Base-by-base conservation (phyloP, 30 jellyfish, hydroid and myxozoan genomes). In the Aurelia coerulea region DNA sequence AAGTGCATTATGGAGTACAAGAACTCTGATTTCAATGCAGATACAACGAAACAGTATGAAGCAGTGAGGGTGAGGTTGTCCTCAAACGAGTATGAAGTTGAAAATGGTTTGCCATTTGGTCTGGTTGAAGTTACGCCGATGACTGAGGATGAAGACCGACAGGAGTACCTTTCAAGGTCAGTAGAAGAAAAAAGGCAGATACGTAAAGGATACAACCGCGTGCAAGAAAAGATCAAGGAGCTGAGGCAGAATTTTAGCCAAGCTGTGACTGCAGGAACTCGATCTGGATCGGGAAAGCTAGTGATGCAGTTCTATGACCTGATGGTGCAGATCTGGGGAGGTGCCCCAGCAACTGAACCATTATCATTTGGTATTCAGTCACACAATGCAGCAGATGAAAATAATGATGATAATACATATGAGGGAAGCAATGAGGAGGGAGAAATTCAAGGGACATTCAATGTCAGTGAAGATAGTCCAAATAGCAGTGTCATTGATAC, bases 311-410 rank as follows among this genome's bases (percentile, higher is more conserved):
- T 74, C 72, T 74, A 74, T 74, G 84, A 74, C 41, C 71, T 39
- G 12, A 39, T 74, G 84, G 84, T 74, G 7, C 84, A 74, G 51
- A 42, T 74, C 33, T 74, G 84, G 84, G 84, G 58, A 39, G 84
- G 84, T 74, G 42, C 84, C 53, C 84, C 84, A 2, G 84, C 84
- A 14, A 74, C 84, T 39, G 87, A 76, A 34, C 87, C 87, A 2
- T 53, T 76, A 65, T 15, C 75, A 56, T 76, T 56, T 52, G 87
- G 87, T 52, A 77, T 59, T 13, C 62, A 32, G 75, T 51, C 87
- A 16, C 51, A 74, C 54, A 33, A 62, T n/a, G n/a, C n/a, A n/a
- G n/a, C n/a, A n/a, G n/a, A n/a, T n/a, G n/a, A n/a, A n/a, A n/a
- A n/a, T n/a, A n/a, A n/a, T n/a, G n/a, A n/a, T n/a, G n/a, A n/a